Conservation (phyloP, 1,140 invertebrate genomes). For the Drosophila sechellia region DNA sequence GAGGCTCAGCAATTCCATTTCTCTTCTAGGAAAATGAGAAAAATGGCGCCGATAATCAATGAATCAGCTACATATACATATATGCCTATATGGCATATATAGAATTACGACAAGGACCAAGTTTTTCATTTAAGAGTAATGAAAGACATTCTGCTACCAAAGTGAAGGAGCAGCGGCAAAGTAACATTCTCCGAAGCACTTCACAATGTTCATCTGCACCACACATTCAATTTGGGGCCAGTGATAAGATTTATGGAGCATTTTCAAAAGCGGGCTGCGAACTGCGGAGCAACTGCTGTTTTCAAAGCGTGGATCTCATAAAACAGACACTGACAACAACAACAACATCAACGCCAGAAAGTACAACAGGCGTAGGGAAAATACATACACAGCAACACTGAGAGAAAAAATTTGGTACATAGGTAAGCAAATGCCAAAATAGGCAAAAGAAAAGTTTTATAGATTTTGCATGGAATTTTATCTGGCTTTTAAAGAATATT, state of each 20-base stretch:
- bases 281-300: conserved; percentile 26
- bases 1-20: conserved; percentile 6
- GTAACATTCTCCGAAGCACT: conserved; percentile 26
- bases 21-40: background rate
- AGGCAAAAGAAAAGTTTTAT: no score
- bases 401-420: background rate
- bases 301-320: conserved; percentile 55
- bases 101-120: conserved; percentile 15
- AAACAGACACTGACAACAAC: conserved; percentile 42
- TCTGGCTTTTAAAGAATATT: no score
- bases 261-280: conserved; percentile 4
- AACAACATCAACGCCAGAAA: conserved; percentile 16
- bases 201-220: conserved; percentile 48
- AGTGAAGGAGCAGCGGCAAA: conserved; percentile 16
- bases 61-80: conserved; percentile 28
- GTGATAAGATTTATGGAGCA: conserved; percentile 65
- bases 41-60: conserved; percentile 26
- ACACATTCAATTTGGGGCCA: conserved; percentile 64
- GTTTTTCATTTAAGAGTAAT: conserved; percentile 50
- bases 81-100: background rate
- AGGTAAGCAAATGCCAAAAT: no score
- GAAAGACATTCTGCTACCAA: conserved; percentile 37
- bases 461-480: no score
- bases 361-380: conserved; percentile 5
- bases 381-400: conserved; percentile 15